A percentile compares a stretch with the other conserved stretches of the same genome.
Conservation (phyloP, 92 coral and sea anemone genomes). For the Bergia puertoricense region DNA sequence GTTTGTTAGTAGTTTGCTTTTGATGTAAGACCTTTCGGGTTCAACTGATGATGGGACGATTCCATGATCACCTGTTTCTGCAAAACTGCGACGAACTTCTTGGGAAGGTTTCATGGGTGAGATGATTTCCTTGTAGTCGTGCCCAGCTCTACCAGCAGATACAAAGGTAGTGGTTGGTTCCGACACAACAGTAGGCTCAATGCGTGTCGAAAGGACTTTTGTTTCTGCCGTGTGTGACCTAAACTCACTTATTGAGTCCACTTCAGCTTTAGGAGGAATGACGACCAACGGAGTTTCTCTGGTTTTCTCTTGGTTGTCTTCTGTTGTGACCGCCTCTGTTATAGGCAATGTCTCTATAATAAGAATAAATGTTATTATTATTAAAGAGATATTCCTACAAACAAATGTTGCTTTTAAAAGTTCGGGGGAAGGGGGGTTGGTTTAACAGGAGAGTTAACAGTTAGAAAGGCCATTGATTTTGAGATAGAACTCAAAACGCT, state of each 20-base stretch:
- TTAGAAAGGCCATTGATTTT: no score
- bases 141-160: neutral
- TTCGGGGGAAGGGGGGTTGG: no score
- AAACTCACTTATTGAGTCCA: neutral
- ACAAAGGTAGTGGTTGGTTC: neutral
- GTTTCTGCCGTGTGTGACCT: neutral
- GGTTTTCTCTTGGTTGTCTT: neutral
- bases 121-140: neutral
- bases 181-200: neutral
- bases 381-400: neutral
- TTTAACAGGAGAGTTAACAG: no score
- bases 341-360: neutral
- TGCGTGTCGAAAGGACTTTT: neutral
- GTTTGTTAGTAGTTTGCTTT: neutral
- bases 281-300: neutral
- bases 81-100: neutral
- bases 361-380: neutral
- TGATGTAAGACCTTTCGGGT: neutral
- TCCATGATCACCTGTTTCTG: neutral
- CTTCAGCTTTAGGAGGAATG: neutral
- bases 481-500: no score
- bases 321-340: neutral
- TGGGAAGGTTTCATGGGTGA: neutral
- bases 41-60: neutral
- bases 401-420: no score